Base-by-base conservation (phyloP, 2,113 vertebrate genomes). In the Dermatemys mawii region DNA sequence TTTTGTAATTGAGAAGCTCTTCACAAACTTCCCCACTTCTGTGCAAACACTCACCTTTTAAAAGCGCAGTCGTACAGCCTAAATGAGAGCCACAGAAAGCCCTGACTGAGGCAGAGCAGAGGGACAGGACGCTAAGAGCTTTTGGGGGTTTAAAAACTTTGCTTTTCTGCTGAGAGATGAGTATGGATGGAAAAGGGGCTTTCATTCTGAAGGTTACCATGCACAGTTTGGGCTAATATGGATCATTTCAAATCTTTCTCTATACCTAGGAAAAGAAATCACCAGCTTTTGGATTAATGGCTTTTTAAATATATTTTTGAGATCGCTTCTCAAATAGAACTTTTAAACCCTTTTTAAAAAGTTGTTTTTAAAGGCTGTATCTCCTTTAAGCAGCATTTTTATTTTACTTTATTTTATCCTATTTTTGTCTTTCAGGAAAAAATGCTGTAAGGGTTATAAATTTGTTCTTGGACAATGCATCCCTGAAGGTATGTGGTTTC, bases 381-480 rank as follows among this genome's bases (percentile, higher is more conserved):
- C 49, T 49, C 54, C 60, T 89, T 63, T 79, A 57, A 67, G 91
- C 14, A 76, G 63, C 78, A 32, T 70, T 81, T 86, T 96, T 94
- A 53, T 53, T 53, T 53, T 53, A 53, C 21, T 53, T 93, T 95
- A 95, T 27, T 50, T 95, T 91, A 96, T 76, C 96, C 85, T 96
- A 95, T 97, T 97, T 94, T 97, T 93, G 83, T 98, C 97, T 99
- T 98, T 90, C 98, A 99, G 99, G 98, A 99, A 99, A 98, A 99
- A 99, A 94, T 99, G 99, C 98, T 99, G 99, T 98, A 98, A 98
- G 85, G 99, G 99, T 89, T 99, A 99, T 98, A 99, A 99, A 96
- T 99, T 99, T 98, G 99, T 99, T 94, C 98, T 99, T 97, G 99
- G 99, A 97, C 99, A 99, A 87, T 99, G 99, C 97, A 99, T 99